phyloP scores from a whole-genome alignment of 2,888 invertebrate species.

The Auanema sp. region DNA sequence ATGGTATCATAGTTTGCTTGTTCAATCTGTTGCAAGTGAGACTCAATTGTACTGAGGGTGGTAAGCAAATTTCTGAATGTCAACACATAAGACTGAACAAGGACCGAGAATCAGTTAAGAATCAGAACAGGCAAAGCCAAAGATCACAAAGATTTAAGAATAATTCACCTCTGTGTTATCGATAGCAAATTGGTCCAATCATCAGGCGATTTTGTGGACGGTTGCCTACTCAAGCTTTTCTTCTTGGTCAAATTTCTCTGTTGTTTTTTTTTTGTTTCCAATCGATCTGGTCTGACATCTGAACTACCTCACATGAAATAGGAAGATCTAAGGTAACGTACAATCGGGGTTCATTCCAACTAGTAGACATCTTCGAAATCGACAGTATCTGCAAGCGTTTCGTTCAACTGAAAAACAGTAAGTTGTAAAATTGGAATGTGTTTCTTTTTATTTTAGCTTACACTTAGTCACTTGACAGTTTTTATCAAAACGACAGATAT shows the following conservation, averaged over 20 bases:
- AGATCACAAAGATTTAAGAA: not conserved
- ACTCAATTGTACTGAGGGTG: constrained; percentile 37
- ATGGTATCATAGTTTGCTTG: constrained; percentile 37
- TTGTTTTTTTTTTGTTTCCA: not conserved
- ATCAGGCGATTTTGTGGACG: no score
- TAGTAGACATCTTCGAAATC: constrained; percentile 54
- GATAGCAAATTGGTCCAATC: no score
- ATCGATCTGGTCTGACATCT: not conserved
- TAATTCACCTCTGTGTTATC: no score
- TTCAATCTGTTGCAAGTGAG: constrained; percentile 27
- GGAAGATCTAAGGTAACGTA: constrained; percentile 19
- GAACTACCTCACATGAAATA: not conserved
- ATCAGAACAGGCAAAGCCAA: not conserved
- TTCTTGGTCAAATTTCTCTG: not conserved
- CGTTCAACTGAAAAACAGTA: constrained; percentile 44
- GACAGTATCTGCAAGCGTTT: constrained; percentile 57
- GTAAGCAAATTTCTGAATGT: constrained; percentile 39
- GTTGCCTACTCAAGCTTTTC: not conserved
- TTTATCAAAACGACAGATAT: constrained; percentile 56
- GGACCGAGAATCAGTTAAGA: not conserved
- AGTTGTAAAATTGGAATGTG: not conserved
- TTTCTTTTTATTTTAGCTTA: constrained; percentile 22
- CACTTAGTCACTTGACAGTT: constrained; percentile 55
- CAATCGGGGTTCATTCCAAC: constrained; percentile 61
- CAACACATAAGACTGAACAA: not conserved